Evolutionary conservation across 1,140 invertebrate species (phyloP).

Genomic region (Asobara japonica): DNA sequence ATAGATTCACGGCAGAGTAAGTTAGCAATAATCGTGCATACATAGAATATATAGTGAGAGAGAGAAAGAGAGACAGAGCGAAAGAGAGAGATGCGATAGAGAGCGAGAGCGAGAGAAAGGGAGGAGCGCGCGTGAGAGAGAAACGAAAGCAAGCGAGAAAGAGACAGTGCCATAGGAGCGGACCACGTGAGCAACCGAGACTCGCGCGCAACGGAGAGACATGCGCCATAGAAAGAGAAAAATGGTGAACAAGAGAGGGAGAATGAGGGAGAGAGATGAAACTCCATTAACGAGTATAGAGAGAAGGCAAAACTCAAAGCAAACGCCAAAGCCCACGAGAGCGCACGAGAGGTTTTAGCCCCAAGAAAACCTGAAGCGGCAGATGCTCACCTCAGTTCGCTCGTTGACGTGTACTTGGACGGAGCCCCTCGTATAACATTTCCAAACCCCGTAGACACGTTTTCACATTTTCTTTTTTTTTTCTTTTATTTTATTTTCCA

Average conservation of each 20-base stretch:
- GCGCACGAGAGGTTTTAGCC: slow-evolving; percentile 28
- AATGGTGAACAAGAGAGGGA: neutral
- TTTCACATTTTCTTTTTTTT: neutral
- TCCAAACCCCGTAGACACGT: slow-evolving; percentile 16
- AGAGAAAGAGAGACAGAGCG: slow-evolving; percentile 14
- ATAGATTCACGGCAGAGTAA: too few relatives aligned
- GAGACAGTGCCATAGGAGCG: too few relatives aligned
- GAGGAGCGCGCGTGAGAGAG: slow-evolving; percentile 1
- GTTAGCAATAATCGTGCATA: too few relatives aligned
- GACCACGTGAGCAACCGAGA: too few relatives aligned
- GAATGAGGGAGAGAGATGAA: neutral
- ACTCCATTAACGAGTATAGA: slow-evolving; percentile 22
- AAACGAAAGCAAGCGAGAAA: slow-evolving; percentile 30
- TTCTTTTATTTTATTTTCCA: neutral
- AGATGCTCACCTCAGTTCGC: slow-evolving; percentile 49
- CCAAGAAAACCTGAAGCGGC: slow-evolving; percentile 42
- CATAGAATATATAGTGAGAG: too few relatives aligned
- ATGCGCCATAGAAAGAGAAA: too few relatives aligned
- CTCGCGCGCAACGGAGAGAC: too few relatives aligned
- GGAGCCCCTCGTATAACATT: slow-evolving; percentile 30
- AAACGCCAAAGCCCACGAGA: slow-evolving; percentile 4
- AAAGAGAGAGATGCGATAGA: neutral
- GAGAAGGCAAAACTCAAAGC: slow-evolving; percentile 35
- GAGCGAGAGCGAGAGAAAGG: neutral
- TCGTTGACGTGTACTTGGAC: slow-evolving; percentile 42